phyloP scores from a whole-genome alignment of 2,888 invertebrate genomes.

The Sphaerolaimus hirsutus region DNA sequence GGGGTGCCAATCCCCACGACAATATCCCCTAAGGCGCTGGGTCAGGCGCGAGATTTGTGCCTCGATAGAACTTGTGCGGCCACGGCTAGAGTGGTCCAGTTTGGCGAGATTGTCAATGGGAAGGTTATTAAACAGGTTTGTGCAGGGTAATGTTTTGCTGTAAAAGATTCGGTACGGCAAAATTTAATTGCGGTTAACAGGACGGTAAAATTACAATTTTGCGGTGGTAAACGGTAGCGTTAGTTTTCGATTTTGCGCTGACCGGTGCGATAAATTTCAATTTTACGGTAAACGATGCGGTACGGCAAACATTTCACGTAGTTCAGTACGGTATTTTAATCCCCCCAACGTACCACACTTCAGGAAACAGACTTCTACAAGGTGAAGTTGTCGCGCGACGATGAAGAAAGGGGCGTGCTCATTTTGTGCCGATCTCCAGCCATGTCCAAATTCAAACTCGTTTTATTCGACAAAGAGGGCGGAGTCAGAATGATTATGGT shows the following conservation, averaged over 20 bases:
- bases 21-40: constrained; percentile 20
- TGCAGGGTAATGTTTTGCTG: too few species aligned
- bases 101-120: constrained; percentile 13
- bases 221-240: too few species aligned
- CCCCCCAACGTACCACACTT: background rate
- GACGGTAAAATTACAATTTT: too few species aligned
- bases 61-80: constrained; percentile 10
- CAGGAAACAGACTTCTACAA: constrained; percentile 21
- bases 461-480: constrained; percentile 23
- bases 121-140: constrained; percentile 15
- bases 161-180: too few species aligned
- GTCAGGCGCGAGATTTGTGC: constrained; percentile 17
- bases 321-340: too few species aligned
- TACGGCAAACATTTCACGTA: too few species aligned
- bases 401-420: constrained; percentile 16
- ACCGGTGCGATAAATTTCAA: too few species aligned
- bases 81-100: constrained; percentile 10
- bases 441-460: constrained; percentile 24
- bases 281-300: too few species aligned
- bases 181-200: too few species aligned
- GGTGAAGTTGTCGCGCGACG: constrained; percentile 13
- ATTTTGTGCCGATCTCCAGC: constrained; percentile 18
- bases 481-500: constrained; percentile 21
- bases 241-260: too few species aligned
- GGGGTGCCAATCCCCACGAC: constrained; percentile 25